These are phyloP conservation scores for Chloebia gouldiae DNA, from an alignment of 2,113 vertebrate species.

Conservation along the genomic window DNA sequence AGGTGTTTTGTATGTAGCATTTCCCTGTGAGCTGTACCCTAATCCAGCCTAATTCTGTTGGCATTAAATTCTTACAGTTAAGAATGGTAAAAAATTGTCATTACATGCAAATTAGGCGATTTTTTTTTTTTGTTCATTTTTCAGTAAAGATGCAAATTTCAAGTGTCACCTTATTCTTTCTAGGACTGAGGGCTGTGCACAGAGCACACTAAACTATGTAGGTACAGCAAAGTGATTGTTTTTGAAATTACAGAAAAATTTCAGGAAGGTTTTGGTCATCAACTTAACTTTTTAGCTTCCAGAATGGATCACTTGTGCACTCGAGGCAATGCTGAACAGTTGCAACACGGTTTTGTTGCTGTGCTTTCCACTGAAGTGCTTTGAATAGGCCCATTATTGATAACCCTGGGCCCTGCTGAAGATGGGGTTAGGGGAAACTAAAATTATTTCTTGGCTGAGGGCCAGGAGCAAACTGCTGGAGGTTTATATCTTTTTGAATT, in stretches of 20 bases:
- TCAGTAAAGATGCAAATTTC: neutral
- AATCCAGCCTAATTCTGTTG: neutral
- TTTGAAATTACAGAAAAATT: neutral
- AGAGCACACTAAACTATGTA: accelerated
- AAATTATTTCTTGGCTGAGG: neutral
- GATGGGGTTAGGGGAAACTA: too few species aligned
- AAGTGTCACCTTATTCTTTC: neutral
- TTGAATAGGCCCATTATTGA: accelerated
- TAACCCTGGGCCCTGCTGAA: neutral
- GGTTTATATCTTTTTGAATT: neutral
- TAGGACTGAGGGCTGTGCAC: neutral
- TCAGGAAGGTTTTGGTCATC: neutral
- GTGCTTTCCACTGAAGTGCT: neutral
- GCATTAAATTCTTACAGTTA: neutral
- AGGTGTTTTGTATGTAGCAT: neutral
- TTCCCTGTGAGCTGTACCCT: neutral
- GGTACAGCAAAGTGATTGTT: neutral
- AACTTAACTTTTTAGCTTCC: neutral
- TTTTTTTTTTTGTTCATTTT: neutral
- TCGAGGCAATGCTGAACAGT: neutral
- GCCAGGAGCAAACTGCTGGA: neutral
- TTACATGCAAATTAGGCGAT: neutral
- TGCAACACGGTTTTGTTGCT: neutral
- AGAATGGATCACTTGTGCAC: neutral
- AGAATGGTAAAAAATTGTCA: neutral